These are phyloP conservation scores for Hemithea aestivaria DNA, from an alignment of 2,888 invertebrate genomes.

Conservation along the genomic window DNA sequence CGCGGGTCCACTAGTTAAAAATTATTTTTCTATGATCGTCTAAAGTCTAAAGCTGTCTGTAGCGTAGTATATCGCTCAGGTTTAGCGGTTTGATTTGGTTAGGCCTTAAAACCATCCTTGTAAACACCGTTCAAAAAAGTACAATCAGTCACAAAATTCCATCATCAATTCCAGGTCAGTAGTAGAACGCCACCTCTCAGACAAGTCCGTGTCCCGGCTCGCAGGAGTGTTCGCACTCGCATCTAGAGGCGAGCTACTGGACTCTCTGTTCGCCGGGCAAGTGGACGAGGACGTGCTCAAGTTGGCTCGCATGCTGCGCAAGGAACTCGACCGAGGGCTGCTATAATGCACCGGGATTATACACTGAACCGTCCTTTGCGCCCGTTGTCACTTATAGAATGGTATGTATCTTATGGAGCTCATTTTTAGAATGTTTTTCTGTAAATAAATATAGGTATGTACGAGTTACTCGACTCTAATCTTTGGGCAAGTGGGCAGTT, in stretches of 20 bases:
- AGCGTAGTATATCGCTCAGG: too few relatives aligned
- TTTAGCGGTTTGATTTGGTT: too few relatives aligned
- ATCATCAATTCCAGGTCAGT: slow-evolving; percentile 75
- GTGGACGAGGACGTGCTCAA: slow-evolving; percentile 67
- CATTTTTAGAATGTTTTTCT: too few relatives aligned
- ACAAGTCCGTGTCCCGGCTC: slow-evolving; percentile 88
- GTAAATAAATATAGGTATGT: too few relatives aligned
- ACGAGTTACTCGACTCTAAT: too few relatives aligned
- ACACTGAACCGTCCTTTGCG: slow-evolving; percentile 56
- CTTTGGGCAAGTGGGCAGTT: too few relatives aligned
- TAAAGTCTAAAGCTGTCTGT: too few relatives aligned
- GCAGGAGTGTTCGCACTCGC: slow-evolving; percentile 84
- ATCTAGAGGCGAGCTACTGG: slow-evolving; percentile 63
- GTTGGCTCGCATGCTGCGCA: slow-evolving; percentile 67
- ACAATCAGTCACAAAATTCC: not conserved
- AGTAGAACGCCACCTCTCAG: slow-evolving; percentile 89
- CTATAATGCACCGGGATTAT: slow-evolving; percentile 49
- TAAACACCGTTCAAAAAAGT: too few relatives aligned
- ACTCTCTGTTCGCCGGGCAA: slow-evolving; percentile 65
- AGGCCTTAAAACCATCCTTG: too few relatives aligned
- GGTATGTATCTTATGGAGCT: not conserved
- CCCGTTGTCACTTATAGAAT: slow-evolving; percentile 15
- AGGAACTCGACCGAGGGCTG: slow-evolving; percentile 67
- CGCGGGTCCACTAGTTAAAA: too few relatives aligned
- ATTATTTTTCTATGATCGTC: too few relatives aligned